Base-by-base conservation (phyloP, 2,113 vertebrate genomes). In the Elephantulus edwardii region DNA sequence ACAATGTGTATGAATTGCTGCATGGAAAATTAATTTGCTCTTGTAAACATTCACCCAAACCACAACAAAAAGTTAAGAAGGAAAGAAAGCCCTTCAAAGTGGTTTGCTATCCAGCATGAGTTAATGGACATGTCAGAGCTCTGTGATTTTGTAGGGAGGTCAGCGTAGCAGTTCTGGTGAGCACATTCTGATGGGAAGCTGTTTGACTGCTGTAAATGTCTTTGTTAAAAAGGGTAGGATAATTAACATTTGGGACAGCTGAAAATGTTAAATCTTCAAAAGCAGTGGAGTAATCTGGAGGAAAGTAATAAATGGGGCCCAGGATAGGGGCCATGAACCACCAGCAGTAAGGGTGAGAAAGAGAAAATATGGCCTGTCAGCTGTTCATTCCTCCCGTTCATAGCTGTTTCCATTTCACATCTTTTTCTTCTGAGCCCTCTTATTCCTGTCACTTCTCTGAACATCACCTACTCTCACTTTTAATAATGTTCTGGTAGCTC, bases 101-200 rank as follows among this genome's bases (percentile, higher is more conserved):
- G 83, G 44, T 54, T 91, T 40, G 20, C 82, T 90, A 60, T 62
- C n/a, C 83, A 72, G 38, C 66, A 86, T 46, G 22, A 86, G 26
- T 40, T 72, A 46, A 81, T 24, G 2, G 40, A 44, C 33, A 30
- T 68, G 44, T 68, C 35, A 24, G 8, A 50, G 62, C 78, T 79
- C 84, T 92, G 54, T 71, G 19, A 33, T 90, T 94, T 85, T 40
- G 71, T 79, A 79, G 86, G n/a, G 75, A 80, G 92, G 68, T 91
- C 84, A 89, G 84, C 48, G 26, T 78, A 84, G 42, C 14, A 8
- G 52, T 91, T 89, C 84, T 87, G 56, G 68, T 44, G 74, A 24
- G 84, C 84, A 87, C 80, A 50, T 76, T 79, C 77, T 88, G 83
- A 91, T 75, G 83, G 79, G 79, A 82, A 87, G 40, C 79, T 83